These are phyloP conservation scores for Agonopterix arenella DNA, from an alignment of 2,888 invertebrate species.

Conservation along the genomic window DNA sequence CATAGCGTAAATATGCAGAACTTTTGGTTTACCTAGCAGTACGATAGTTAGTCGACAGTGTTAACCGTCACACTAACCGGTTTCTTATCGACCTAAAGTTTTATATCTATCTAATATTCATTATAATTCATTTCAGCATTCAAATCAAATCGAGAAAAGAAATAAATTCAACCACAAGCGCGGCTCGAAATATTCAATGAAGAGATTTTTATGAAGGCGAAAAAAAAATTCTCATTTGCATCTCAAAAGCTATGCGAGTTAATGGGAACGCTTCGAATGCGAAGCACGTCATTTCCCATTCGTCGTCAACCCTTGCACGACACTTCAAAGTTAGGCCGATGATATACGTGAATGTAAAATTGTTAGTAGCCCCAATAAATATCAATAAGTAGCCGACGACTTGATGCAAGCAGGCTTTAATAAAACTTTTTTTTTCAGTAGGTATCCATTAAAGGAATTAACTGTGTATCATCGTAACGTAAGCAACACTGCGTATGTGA, in stretches of 20 bases:
- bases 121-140: slow-evolving; percentile 33
- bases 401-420: too few relatives aligned
- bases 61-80: too few relatives aligned
- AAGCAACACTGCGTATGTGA: too few relatives aligned
- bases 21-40: too few relatives aligned
- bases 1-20: too few relatives aligned
- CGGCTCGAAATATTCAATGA: slow-evolving; percentile 68
- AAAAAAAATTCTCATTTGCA: slow-evolving; percentile 68
- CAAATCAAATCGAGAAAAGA: slow-evolving; percentile 27
- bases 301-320: slow-evolving; percentile 59
- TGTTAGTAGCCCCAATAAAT: background rate
- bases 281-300: slow-evolving; percentile 60
- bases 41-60: too few relatives aligned
- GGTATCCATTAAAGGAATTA: too few relatives aligned
- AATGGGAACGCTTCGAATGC: slow-evolving; percentile 63
- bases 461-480: too few relatives aligned
- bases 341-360: slow-evolving; percentile 1
- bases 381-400: too few relatives aligned
- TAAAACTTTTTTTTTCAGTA: too few relatives aligned
- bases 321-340: slow-evolving; percentile 35
- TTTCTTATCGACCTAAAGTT: background rate
- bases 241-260: slow-evolving; percentile 69
- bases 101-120: background rate
- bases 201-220: slow-evolving; percentile 57
- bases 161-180: slow-evolving; percentile 59